These are phyloP conservation scores for Ivindomyrus marchei DNA, from an alignment of 2,113 vertebrate species.

Conservation along the genomic window DNA sequence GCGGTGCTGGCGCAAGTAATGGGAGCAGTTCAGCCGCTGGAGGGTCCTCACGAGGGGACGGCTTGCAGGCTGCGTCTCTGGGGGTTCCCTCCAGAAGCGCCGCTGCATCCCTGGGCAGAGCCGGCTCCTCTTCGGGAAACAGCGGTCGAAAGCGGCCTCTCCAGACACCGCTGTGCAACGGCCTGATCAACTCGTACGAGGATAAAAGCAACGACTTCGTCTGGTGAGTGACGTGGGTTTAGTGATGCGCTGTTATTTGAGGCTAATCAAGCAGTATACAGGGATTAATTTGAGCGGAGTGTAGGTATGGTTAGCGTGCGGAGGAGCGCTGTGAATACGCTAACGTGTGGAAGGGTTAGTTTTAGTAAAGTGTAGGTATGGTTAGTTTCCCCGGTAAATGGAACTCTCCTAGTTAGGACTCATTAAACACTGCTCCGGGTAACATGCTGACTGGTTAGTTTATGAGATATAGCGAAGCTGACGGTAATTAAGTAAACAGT, in stretches of 20 bases:
- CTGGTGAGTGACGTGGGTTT: conserved; percentile 66
- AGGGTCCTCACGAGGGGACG: conserved; percentile 55
- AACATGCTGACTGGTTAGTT: not conserved
- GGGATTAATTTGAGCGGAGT: not conserved
- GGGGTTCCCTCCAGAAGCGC: conserved; percentile 47
- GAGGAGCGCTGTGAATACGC: not conserved
- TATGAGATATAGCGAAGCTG: not conserved
- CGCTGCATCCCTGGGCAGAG: conserved; percentile 49
- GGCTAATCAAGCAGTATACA: not conserved
- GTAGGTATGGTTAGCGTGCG: not conserved
- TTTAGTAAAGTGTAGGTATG: not conserved
- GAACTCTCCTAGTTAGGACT: not conserved
- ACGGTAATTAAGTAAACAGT: not conserved
- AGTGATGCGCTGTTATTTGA: not conserved
- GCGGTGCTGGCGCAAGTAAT: conserved; percentile 44
- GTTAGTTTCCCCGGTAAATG: not conserved
- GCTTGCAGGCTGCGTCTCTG: conserved; percentile 42
- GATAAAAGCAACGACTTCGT: conserved; percentile 99
- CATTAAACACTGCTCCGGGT: not conserved
- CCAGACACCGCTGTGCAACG: conserved; percentile 82
- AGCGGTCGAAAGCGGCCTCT: conserved; percentile 77
- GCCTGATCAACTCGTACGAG: conserved; percentile 90
- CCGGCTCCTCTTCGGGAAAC: conserved; percentile 41
- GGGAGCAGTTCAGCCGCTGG: conserved; percentile 50
- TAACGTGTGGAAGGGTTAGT: not conserved